Evolutionary conservation across 1,140 invertebrate species (phyloP).

Genomic region (Rhizoglyphus robini): DNA sequence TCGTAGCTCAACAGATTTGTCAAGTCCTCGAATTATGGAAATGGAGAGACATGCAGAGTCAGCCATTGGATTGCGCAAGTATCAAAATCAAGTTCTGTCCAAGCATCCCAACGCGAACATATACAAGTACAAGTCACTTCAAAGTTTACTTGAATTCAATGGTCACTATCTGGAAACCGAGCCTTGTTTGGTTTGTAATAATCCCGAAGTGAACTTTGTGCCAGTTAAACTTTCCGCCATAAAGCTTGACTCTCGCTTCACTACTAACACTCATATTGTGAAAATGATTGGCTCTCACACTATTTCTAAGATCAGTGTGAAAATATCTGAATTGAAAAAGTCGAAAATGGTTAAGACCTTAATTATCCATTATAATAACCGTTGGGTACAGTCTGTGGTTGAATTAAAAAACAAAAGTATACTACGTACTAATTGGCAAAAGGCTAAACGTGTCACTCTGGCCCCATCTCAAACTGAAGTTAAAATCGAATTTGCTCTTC

Average conservation of each 20-base stretch:
- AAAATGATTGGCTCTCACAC: slow-evolving; percentile 87
- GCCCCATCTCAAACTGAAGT: slow-evolving; percentile 84
- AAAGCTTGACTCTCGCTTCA: slow-evolving; percentile 93
- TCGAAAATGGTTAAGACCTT: slow-evolving; percentile 94
- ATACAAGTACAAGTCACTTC: slow-evolving; percentile 61
- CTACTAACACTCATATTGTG: slow-evolving; percentile 91
- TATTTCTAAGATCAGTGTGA: slow-evolving; percentile 80
- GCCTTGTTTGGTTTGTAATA: slow-evolving; percentile 91
- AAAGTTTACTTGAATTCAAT: slow-evolving; percentile 82
- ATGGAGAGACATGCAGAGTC: slow-evolving; percentile 58
- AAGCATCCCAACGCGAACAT: slow-evolving; percentile 86
- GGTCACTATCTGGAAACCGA: slow-evolving; percentile 93
- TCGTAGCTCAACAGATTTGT: slow-evolving; percentile 18
- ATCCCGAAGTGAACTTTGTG: slow-evolving; percentile 80
- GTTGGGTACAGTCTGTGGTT: slow-evolving; percentile 85
- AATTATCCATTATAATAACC: slow-evolving; percentile 93
- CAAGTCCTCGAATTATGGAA: slow-evolving; percentile 25
- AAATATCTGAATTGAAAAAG: slow-evolving; percentile 85
- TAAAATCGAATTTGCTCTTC: slow-evolving; percentile 87
- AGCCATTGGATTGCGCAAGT: slow-evolving; percentile 63
- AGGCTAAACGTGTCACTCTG: slow-evolving; percentile 76
- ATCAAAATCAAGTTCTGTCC: slow-evolving; percentile 70
- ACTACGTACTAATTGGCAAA: slow-evolving; percentile 75
- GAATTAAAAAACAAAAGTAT: slow-evolving; percentile 83
- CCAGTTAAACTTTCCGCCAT: slow-evolving; percentile 84